A percentile compares a stretch with the other conserved stretches of the same genome.
These are phyloP conservation scores for Pecten maximus DNA, from an alignment of 2,888 invertebrate genomes.

Conservation along the genomic window DNA sequence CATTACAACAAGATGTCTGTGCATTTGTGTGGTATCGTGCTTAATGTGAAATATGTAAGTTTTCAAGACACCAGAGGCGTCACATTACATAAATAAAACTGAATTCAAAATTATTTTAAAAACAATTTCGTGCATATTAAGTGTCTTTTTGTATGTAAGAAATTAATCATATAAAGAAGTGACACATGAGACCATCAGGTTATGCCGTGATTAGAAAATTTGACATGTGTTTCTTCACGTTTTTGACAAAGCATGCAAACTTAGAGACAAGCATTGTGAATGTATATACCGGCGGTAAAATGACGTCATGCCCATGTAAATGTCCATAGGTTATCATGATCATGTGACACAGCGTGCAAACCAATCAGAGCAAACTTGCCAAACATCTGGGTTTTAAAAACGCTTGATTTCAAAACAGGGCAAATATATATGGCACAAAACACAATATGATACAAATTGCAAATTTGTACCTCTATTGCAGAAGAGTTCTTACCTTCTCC, in stretches of 20 bases:
- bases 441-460: neutral
- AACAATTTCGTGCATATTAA: neutral
- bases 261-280: conserved; percentile 39
- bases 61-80: neutral
- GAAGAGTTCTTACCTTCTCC: conserved; percentile 64
- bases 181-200: neutral
- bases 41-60: neutral
- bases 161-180: neutral
- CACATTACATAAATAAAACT: neutral
- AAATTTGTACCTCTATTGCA: neutral
- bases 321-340: neutral
- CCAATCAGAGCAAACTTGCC: neutral
- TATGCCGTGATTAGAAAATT: neutral
- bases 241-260: neutral
- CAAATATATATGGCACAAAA: neutral
- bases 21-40: neutral
- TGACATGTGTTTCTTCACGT: neutral
- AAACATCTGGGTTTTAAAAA: conserved; percentile 1
- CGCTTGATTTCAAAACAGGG: neutral
- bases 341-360: neutral
- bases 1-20: neutral
- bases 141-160: neutral
- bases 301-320: neutral
- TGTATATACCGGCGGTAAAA: conserved; percentile 16
- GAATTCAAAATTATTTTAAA: neutral